Percentiles rank a stretch among this genome's conserved stretches.
phyloP scores from a whole-genome alignment of 2,113 vertebrate genomes.

The Chionis minor region DNA sequence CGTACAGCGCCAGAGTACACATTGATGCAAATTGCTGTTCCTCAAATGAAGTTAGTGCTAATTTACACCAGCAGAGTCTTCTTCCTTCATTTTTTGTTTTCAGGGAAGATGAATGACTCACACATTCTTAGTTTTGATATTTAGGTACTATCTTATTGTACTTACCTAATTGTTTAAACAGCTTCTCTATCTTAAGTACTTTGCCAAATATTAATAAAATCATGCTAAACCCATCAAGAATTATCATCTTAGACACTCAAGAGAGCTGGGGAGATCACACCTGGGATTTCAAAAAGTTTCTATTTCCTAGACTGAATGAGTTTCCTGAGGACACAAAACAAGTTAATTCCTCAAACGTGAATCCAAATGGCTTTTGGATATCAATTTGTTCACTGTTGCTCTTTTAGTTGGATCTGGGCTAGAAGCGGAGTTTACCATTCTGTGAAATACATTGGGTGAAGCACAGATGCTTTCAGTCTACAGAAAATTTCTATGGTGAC shows the following conservation, averaged over 20 bases:
- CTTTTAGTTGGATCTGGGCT: neutral
- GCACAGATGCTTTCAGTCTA: neutral
- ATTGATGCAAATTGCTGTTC: neutral
- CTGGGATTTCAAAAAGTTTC: neutral
- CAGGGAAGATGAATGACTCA: neutral
- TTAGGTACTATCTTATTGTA: neutral
- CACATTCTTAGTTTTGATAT: neutral
- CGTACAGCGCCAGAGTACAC: rapidly evolving
- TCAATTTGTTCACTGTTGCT: neutral
- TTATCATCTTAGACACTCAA: neutral
- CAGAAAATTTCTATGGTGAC: neutral
- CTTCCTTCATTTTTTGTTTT: neutral
- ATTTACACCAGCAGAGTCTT: neutral
- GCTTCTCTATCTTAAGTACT: neutral
- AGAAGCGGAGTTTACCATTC: neutral
- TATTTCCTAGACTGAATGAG: neutral
- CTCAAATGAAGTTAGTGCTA: neutral
- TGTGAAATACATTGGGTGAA: neutral
- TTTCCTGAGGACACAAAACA: neutral
- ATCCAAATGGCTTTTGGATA: neutral
- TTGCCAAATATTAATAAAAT: neutral
- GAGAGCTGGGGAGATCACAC: neutral
- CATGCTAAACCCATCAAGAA: neutral
- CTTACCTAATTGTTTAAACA: neutral
- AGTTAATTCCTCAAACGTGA: neutral